phyloP scores from a whole-genome alignment of 2,888 invertebrate genomes.

The Pristionchus mayeri region DNA sequence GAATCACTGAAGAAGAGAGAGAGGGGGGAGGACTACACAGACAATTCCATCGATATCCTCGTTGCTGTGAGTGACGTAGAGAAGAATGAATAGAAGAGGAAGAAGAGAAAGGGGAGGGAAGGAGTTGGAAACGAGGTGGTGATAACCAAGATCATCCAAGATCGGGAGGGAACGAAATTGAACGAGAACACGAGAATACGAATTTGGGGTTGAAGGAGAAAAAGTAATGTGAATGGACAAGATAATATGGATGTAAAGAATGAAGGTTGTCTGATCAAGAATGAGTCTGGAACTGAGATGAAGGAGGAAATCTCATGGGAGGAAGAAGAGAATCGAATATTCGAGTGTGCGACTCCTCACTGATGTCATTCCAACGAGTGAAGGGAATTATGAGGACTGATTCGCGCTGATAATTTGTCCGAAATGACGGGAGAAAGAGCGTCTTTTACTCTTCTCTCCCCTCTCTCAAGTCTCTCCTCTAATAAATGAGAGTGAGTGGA shows the following conservation, averaged over 20 bases:
- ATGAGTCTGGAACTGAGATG: background rate
- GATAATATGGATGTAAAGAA: too few relatives aligned
- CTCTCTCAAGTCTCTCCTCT: background rate
- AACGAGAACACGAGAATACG: too few relatives aligned
- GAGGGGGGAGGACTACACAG: background rate
- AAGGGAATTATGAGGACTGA: background rate
- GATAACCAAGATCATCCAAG: too few relatives aligned
- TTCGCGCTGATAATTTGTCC: constrained; percentile 1
- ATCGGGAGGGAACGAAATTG: too few relatives aligned
- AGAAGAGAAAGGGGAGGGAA: background rate
- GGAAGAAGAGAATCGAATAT: background rate
- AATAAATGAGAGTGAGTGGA: constrained; percentile 15
- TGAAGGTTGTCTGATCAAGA: background rate
- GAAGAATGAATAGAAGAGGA: background rate
- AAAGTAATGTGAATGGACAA: too few relatives aligned
- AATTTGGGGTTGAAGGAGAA: too few relatives aligned
- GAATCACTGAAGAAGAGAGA: constrained; percentile 11
- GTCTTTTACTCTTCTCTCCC: background rate
- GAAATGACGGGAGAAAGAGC: background rate
- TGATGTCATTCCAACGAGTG: constrained; percentile 1
- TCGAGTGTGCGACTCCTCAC: background rate
- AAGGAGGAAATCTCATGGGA: constrained; percentile 14
- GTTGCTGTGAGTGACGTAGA: background rate
- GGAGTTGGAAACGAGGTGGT: background rate
- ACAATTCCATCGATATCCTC: too few relatives aligned